Base-by-base conservation (phyloP, 2,888 invertebrate species). In the Mythimna ferrago region DNA sequence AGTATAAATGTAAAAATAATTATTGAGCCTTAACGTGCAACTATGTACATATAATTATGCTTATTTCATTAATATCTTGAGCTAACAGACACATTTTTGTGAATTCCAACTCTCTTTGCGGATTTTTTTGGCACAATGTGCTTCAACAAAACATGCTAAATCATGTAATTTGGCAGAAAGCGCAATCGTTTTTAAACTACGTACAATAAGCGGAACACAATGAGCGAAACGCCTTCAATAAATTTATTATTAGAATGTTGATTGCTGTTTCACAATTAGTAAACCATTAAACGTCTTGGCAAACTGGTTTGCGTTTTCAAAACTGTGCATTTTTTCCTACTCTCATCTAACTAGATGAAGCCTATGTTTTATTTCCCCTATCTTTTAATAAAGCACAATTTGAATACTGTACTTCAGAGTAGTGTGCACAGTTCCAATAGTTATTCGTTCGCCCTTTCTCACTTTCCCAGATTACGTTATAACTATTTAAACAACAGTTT, bases 111-210 rank as follows among this genome's bases (percentile, higher is more conserved):
- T 16, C 19, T n/a, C 6, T 35, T 48, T 41, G 38, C 32, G 1
- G 3, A 16, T 32, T 38, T n/a, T 64, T 66, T 66, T 69, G 57
- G 63, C 63, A 58, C 19, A 35, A 32, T 19, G 2, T 60, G 51
- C 21, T 56, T 3, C 2, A 35, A 62, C 19, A 64, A 16, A 62
- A 62, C 2, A 51, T 64, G 66, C 51, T 56, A 56, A 71, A 71
- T 80, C 67, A 54, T 57, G 9, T 35, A 63, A 82, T 82, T 69
- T 73, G 48, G 70, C 64, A 80, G 61, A 26, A 63, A 19, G 44
- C 6, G n/a, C 35, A 61, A 32, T 54, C 19, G 35, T 66, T 71
- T 38, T 35, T 19, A 38, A 74, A 66, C 61, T 32, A 58, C 57
- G 44, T 26, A 57, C 38, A 63, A 60, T 74, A 51, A 35, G 66